Percentiles rank a stretch among this genome's conserved stretches.
These are phyloP conservation scores for Apostichopus parvimensis DNA, from an alignment of 35 echinoderm and acorn worm species.

Conservation along the genomic window DNA sequence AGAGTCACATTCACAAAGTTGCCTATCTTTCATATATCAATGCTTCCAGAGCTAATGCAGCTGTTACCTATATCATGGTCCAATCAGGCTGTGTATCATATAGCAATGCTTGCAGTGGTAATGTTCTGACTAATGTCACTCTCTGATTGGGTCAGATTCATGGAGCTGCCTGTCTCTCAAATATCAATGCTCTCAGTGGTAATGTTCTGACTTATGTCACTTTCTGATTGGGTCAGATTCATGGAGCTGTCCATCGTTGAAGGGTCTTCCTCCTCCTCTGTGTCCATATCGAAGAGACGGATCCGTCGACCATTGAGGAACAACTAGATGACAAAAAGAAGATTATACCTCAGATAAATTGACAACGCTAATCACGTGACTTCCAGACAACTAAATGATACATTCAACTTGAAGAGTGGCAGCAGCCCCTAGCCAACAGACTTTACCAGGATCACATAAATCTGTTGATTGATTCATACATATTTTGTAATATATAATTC, in stretches of 20 bases:
- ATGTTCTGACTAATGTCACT: conserved; percentile 29
- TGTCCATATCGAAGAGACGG: conserved; percentile 97
- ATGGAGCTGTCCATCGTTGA: conserved; percentile 42
- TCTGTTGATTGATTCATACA: no score
- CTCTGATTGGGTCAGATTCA: conserved; percentile 39
- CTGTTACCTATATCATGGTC: neutral
- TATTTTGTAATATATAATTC: no score
- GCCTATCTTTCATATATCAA: neutral
- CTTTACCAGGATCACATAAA: no score
- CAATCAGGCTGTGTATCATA: neutral
- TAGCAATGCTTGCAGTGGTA: conserved; percentile 22
- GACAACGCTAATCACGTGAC: no score
- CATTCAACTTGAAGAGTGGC: no score
- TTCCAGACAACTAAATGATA: no score
- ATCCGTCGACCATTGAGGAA: conserved; percentile 86
- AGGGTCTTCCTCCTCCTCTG: conserved; percentile 92
- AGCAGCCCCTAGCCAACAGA: no score
- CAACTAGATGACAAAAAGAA: conserved; percentile 54
- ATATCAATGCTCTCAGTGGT: conserved; percentile 13
- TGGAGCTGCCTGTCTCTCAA: conserved; percentile 21
- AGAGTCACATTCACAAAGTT: neutral
- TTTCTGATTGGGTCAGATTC: conserved; percentile 20
- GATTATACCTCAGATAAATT: neutral
- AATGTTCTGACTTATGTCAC: neutral
- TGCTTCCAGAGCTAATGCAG: neutral